phyloP scores from a whole-genome alignment of 2,113 vertebrate genomes.

The Pungitius pungitius region DNA sequence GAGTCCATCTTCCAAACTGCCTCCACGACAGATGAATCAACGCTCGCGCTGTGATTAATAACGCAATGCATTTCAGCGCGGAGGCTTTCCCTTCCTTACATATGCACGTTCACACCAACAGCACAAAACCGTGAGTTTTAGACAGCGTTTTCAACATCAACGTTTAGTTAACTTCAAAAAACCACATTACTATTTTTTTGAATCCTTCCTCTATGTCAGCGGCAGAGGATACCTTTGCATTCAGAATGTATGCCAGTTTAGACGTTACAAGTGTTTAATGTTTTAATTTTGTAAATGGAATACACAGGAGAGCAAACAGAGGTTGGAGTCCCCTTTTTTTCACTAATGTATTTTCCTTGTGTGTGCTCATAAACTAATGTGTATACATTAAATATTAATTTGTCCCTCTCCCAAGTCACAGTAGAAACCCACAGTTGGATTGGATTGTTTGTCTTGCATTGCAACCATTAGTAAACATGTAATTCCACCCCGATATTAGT shows the following conservation, averaged over 20 bases:
- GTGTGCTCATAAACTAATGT: slow-evolving; percentile 41
- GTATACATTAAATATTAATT: slow-evolving; percentile 59
- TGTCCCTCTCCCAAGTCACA: slow-evolving; percentile 36
- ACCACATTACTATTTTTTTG: neutral
- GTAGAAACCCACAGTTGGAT: slow-evolving; percentile 32
- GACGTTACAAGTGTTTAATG: slow-evolving; percentile 3
- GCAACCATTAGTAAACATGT: slow-evolving; percentile 53
- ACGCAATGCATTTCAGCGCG: slow-evolving; percentile 61
- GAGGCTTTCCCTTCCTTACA: slow-evolving; percentile 36
- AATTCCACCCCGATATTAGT: slow-evolving; percentile 41
- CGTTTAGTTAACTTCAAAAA: slow-evolving; percentile 22
- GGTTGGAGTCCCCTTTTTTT: slow-evolving; percentile 15
- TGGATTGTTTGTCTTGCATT: slow-evolving; percentile 49
- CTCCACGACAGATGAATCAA: slow-evolving; percentile 80
- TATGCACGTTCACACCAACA: slow-evolving; percentile 37
- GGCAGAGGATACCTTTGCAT: slow-evolving; percentile 18
- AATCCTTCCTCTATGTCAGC: neutral
- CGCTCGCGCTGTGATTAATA: slow-evolving; percentile 77
- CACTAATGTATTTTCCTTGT: slow-evolving; percentile 33
- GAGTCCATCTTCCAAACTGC: slow-evolving; percentile 83
- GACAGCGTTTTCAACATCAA: slow-evolving; percentile 13
- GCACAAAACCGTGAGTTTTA: slow-evolving; percentile 19
- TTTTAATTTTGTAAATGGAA: slow-evolving; percentile 21
- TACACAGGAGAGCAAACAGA: slow-evolving; percentile 24
- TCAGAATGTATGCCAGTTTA: neutral